Conservation (phyloP, 2,797 vertebrate genomes). For the Sternotherus odoratus region DNA sequence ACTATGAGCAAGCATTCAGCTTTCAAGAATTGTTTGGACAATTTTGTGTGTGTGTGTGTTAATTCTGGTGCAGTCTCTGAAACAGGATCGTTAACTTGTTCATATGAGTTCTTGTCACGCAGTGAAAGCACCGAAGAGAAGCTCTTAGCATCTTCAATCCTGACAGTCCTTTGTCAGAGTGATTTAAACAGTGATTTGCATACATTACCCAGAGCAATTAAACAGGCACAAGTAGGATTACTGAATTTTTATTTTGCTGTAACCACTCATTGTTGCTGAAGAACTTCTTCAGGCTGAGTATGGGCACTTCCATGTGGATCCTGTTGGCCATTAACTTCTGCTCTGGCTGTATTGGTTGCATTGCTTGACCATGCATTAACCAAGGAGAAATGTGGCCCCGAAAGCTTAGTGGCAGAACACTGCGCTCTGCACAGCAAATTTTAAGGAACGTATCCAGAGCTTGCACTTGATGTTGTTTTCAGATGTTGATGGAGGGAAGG, state of each 20-base stretch:
- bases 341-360: background rate
- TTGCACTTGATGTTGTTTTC: background rate
- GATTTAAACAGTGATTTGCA: constrained; percentile 9
- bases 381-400: background rate
- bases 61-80: constrained; percentile 6
- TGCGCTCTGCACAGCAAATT: background rate
- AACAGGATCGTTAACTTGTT: background rate
- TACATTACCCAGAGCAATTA: background rate
- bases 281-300: background rate
- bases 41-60: background rate
- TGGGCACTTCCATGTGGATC: background rate
- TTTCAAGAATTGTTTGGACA: background rate
- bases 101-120: background rate
- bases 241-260: background rate
- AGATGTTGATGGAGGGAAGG: background rate
- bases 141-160: constrained; percentile 4
- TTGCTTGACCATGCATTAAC: background rate
- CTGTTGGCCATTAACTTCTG: background rate
- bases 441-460: accelerated
- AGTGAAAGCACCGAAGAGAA: background rate
- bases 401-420: background rate
- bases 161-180: background rate
- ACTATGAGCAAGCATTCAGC: background rate
- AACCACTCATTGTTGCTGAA: background rate
- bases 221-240: background rate